phyloP scores from a whole-genome alignment of 2,888 invertebrate species.

The Drosophila silvestris region DNA sequence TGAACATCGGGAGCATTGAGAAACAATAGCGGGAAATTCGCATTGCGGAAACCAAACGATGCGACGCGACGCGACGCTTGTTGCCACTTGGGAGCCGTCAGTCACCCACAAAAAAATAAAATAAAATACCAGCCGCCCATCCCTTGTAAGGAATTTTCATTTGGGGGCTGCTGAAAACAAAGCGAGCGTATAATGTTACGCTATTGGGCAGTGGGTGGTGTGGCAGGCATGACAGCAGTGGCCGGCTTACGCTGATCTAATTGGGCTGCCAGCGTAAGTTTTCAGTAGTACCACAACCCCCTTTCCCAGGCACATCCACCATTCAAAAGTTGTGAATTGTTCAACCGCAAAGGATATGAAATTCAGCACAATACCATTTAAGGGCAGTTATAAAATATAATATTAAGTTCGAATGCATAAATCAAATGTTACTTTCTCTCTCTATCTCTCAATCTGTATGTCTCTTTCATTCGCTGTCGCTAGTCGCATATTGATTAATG shows the following conservation, averaged over 20 bases:
- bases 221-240: not conserved
- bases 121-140: not conserved
- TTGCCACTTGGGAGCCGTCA: slow-evolving; percentile 66
- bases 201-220: slow-evolving; percentile 18
- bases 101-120: slow-evolving; percentile 59
- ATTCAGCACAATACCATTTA: slow-evolving; percentile 28
- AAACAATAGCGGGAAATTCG: slow-evolving; percentile 75
- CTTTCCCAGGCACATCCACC: not conserved
- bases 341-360: slow-evolving; percentile 47
- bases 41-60: slow-evolving; percentile 55
- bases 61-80: slow-evolving; percentile 18
- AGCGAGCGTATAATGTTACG: slow-evolving; percentile 64
- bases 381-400: slow-evolving; percentile 37
- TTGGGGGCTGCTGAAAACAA: slow-evolving; percentile 58
- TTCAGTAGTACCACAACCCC: not conserved
- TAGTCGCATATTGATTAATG: slow-evolving; percentile 70
- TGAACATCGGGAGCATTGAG: slow-evolving; percentile 29
- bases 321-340: slow-evolving; percentile 53
- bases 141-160: slow-evolving; percentile 53
- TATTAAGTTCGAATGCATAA: slow-evolving; percentile 74
- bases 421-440: slow-evolving; percentile 44
- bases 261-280: slow-evolving; percentile 53
- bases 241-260: slow-evolving; percentile 31
- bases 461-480: slow-evolving; percentile 7
- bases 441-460: not conserved